These are phyloP conservation scores for Pammene aurita DNA, from an alignment of 2,888 invertebrate genomes.

Conservation along the genomic window DNA sequence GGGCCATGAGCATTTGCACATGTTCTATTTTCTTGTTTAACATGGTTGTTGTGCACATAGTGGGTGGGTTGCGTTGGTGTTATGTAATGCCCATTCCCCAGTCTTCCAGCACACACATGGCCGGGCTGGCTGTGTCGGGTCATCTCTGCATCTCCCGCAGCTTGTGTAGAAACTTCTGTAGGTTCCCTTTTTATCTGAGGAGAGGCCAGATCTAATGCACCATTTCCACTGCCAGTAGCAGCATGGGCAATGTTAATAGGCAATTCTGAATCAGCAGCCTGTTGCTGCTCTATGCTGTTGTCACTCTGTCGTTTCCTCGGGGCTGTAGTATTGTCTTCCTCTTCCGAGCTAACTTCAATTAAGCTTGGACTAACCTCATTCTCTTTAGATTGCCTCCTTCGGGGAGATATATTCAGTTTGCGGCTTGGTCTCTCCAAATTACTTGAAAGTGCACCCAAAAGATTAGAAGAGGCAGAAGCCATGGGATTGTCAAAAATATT, in stretches of 20 bases:
- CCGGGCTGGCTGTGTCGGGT: constrained; percentile 45
- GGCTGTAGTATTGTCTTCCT: constrained; percentile 67
- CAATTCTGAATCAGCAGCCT: constrained; percentile 40
- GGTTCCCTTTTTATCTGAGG: constrained; percentile 67
- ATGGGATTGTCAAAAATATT: constrained; percentile 48
- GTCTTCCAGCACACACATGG: constrained; percentile 43
- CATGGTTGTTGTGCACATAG: constrained; percentile 41
- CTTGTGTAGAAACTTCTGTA: constrained; percentile 51
- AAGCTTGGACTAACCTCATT: constrained; percentile 62
- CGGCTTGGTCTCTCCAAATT: constrained; percentile 74
- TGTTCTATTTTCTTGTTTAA: constrained; percentile 55
- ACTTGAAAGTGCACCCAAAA: constrained; percentile 46
- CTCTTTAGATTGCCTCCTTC: constrained; percentile 72
- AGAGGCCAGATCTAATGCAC: constrained; percentile 45
- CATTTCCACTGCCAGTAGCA: constrained; percentile 45
- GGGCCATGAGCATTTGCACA: constrained; percentile 47
- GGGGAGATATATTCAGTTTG: constrained; percentile 74
- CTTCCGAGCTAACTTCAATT: constrained; percentile 80
- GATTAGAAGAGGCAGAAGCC: constrained; percentile 42
- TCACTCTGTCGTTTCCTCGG: constrained; percentile 66
- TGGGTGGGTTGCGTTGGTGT: constrained; percentile 44
- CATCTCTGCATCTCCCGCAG: constrained; percentile 46
- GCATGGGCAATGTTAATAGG: constrained; percentile 42
- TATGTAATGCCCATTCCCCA: constrained; percentile 45
- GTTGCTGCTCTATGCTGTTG: constrained; percentile 50